Base-by-base conservation (phyloP, 2,113 vertebrate species). In the Romanogobio albipinnatus region DNA sequence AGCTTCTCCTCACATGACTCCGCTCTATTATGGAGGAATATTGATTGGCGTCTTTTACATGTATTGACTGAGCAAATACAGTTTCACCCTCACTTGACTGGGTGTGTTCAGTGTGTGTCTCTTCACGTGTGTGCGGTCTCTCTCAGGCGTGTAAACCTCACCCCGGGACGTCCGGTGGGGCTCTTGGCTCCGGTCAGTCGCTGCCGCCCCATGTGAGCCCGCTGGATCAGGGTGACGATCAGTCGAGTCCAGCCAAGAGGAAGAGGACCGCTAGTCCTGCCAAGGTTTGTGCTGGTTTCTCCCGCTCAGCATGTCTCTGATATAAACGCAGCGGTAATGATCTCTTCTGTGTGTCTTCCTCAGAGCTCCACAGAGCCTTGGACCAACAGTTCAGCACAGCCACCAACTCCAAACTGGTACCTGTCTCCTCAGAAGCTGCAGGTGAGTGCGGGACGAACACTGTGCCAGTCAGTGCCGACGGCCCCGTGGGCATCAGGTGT, bases 161-260 rank as follows among this genome's bases (percentile, higher is more conserved):
- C 93, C 96, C 93, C 94, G 76, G 77, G 75, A 43, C 51, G 53
- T 64, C 71, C 11, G 78, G 79, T 14, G 96, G 97, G 93, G 95
- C 94, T 94, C 97, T 94, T 92, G 95, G 95, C 94, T 95, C 96
- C 93, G 95, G 95, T 93, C 96, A 95, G 89, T 93, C 95, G 89
- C 94, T 96, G 94, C 95, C 96, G 93, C 95, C 95, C 93, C 96
- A 96, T 91, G 95, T 95, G 92, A 94, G 74, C 58, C 96, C 94
- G 95, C 94, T 94, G 96, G 95, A 76, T 91, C 97, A 97, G 95
- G 94, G 95, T 89, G 97, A 98, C 93, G 94, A 95, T 88, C 96
- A 96, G 94, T 96, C 95, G 93, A 98, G 97, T 94, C 97, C 97
- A 90, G 97, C 96, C 94, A 99, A 98, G 95, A 97, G 94, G 95